phyloP scores from a whole-genome alignment of 1,140 invertebrate species.

The Cyclargus thomasi region DNA sequence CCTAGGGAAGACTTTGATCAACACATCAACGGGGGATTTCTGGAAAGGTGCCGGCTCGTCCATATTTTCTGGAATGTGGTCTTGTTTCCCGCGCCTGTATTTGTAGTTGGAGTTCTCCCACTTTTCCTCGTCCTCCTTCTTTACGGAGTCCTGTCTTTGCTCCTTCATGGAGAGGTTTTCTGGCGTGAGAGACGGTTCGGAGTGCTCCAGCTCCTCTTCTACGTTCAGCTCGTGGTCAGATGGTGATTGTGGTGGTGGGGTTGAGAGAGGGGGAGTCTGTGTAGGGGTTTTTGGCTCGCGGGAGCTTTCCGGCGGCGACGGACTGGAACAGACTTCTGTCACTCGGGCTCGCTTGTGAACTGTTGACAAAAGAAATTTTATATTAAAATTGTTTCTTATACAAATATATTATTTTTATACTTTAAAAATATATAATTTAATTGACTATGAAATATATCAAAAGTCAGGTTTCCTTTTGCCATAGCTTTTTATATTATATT shows the following conservation, averaged over 20 bases:
- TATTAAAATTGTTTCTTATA: neutral
- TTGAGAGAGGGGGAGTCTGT: constrained; percentile 43
- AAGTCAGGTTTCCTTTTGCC: too few relatives aligned
- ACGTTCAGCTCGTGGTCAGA: constrained; percentile 73
- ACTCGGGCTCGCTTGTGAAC: constrained; percentile 65
- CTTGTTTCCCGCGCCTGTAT: constrained; percentile 49
- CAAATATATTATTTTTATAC: too few relatives aligned
- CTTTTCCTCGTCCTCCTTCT: constrained; percentile 68
- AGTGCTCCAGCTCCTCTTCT: constrained; percentile 68
- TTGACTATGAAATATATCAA: too few relatives aligned
- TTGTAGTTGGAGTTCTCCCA: constrained; percentile 57
- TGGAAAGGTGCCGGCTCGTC: constrained; percentile 52
- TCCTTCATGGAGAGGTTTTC: constrained; percentile 73
- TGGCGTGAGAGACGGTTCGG: constrained; percentile 64
- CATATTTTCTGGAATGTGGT: constrained; percentile 31
- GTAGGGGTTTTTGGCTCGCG: constrained; percentile 52
- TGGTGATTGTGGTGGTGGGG: constrained; percentile 54
- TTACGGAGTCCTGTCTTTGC: constrained; percentile 51
- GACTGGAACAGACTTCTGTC: constrained; percentile 59
- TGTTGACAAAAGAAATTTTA: constrained; percentile 47
- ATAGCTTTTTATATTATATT: too few relatives aligned
- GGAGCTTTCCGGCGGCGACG: constrained; percentile 44
- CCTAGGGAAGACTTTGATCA: constrained; percentile 86
- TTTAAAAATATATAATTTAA: too few relatives aligned
- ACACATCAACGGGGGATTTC: constrained; percentile 69